Evolutionary conservation across 2,113 vertebrate genomes (phyloP).

Genomic region (Syrrhaptes paradoxus): DNA sequence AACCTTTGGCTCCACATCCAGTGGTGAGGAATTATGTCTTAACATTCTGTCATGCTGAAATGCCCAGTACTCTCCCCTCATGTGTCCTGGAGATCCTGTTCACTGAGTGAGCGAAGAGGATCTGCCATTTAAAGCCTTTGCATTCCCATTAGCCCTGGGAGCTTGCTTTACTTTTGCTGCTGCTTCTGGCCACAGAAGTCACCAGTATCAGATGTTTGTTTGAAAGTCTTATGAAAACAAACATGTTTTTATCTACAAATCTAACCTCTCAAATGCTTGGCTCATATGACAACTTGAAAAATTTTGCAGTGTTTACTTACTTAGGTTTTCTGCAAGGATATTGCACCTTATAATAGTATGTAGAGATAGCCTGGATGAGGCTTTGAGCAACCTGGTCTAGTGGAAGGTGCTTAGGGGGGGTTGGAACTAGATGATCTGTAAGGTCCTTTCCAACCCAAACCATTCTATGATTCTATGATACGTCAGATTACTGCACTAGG

Average conservation of each 20-base stretch:
- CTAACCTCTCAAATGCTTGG: neutral
- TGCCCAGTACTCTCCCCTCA: neutral
- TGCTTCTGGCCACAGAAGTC: neutral
- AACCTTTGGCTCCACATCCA: neutral
- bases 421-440: too few relatives aligned
- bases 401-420: too few relatives aligned
- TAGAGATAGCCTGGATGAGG: neutral
- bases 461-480: too few relatives aligned
- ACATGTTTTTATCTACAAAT: neutral
- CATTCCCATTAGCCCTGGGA: neutral
- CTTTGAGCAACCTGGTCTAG: too few relatives aligned
- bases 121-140: neutral
- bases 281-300: neutral
- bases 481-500: neutral
- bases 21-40: neutral
- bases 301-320: neutral
- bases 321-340: neutral
- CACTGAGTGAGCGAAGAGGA: neutral
- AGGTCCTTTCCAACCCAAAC: too few relatives aligned
- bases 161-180: neutral
- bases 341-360: neutral
- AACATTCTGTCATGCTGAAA: neutral
- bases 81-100: neutral
- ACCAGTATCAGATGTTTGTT: neutral
- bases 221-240: neutral